These are phyloP conservation scores for Trigoniulus corallinus DNA, from an alignment of 1,140 invertebrate genomes.

Conservation along the genomic window DNA sequence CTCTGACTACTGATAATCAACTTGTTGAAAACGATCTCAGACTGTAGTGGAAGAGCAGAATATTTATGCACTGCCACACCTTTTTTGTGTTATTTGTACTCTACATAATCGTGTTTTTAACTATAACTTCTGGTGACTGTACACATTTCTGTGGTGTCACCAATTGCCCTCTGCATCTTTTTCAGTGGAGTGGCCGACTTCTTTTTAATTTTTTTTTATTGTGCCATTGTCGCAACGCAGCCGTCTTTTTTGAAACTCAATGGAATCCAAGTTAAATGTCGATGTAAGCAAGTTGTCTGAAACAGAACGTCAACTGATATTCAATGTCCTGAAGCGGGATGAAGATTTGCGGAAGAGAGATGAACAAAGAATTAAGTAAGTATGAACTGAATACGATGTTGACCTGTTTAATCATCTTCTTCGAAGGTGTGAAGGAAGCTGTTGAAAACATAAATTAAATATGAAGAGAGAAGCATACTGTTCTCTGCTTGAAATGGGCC, in stretches of 20 bases:
- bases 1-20: too few species aligned
- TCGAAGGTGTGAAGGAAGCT: neutral
- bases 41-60: too few species aligned
- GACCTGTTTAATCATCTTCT: neutral
- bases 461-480: neutral
- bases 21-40: too few species aligned
- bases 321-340: constrained; percentile 13
- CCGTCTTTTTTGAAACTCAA: neutral
- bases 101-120: too few species aligned
- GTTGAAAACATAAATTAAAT: neutral
- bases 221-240: too few species aligned
- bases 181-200: too few species aligned
- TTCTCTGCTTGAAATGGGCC: neutral
- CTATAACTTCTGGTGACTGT: too few species aligned
- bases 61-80: too few species aligned
- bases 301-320: constrained; percentile 13
- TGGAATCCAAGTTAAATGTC: constrained; percentile 1
- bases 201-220: too few species aligned
- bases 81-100: too few species aligned
- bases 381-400: neutral
- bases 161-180: too few species aligned
- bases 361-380: constrained; percentile 14
- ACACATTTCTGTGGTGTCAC: too few species aligned
- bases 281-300: constrained; percentile 13
- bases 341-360: constrained; percentile 12